These are phyloP conservation scores for Donacobius atricapilla DNA, from an alignment of 2,113 vertebrate species.

Conservation along the genomic window DNA sequence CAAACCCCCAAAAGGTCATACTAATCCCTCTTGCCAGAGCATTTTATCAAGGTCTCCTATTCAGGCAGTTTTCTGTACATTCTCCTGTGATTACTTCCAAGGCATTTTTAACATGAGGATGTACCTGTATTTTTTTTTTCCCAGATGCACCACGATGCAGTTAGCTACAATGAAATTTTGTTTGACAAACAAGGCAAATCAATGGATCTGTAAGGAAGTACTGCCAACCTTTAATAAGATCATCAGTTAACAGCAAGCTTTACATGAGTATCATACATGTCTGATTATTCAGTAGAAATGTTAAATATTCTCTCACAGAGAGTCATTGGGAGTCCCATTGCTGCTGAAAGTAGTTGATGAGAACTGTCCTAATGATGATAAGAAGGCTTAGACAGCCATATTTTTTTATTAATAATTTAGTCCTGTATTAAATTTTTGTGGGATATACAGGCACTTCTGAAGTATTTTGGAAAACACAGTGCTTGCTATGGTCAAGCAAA, in stretches of 20 bases:
- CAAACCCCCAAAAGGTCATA: not conserved
- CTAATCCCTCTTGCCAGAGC: not conserved
- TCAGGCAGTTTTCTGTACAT: not conserved
- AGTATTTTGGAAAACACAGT: not conserved
- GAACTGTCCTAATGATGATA: not conserved
- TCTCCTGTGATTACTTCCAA: not conserved
- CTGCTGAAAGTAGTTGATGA: not conserved
- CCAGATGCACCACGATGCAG: not conserved
- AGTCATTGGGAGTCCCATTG: not conserved
- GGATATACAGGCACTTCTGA: not conserved
- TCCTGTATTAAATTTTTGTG: not conserved
- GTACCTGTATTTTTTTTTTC: not conserved
- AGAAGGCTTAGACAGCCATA: not conserved
- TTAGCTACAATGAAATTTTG: not conserved
- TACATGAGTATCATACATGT: not conserved
- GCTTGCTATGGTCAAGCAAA: not conserved
- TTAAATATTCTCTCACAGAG: not conserved
- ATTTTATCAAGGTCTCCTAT: not conserved
- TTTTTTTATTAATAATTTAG: not conserved
- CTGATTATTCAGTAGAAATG: not conserved
- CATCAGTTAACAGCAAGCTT: not conserved
- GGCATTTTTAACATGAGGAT: not conserved
- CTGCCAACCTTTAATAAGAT: not conserved
- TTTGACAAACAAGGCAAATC: not conserved
- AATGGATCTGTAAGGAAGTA: not conserved